Evolutionary conservation across 1,140 invertebrate genomes (phyloP), one percentile per base, ranked within the genome.

Genomic region (Drosophila micromelanica): DNA sequence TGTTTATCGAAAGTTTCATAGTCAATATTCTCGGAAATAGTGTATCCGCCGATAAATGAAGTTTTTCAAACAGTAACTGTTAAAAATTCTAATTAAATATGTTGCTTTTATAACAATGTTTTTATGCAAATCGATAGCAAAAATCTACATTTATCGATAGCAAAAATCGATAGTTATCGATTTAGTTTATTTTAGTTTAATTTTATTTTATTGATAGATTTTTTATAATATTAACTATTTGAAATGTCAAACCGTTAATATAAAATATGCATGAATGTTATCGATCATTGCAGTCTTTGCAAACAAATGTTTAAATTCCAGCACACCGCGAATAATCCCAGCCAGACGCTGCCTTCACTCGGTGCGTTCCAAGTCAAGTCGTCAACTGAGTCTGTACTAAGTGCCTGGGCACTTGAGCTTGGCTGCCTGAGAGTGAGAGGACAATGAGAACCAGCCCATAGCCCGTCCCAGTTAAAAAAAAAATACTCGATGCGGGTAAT

Each of bases 401-500:
- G 73, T 72, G 73, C 61, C 78, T 20, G 23, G 49, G 60, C 65
- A 51, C 75, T 70, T 59, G 69, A 64, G 76, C 62, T 38, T 38
- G 68, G 15, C 42, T 70, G 20, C 45, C 68, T 73, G 52, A 7
- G n/a, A 51, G 11, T 9, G 27, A 32, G 45, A 40, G 64, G 56
- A 43, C 56, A 51, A 49, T 42, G 35, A 15, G n/a, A 37, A 48
- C 13, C 13, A 70, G 57, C 30, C 30, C 15, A n/a, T 13, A 57
- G 46, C 46, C n/a, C 65, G 51, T 68, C 11, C 52, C 52, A 57
- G 20, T 17, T n/a, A n/a, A n/a, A n/a, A n/a, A n/a, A n/a, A n/a
- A n/a, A n/a, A n/a, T n/a, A n/a, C n/a, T n/a, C n/a, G n/a, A n/a
- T 69, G 76, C 68, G 76, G 45, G 27, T 46, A 61, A 57, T 27